These are phyloP conservation scores for Sarcophaga variegata DNA, from an alignment of 2,888 invertebrate species.

Conservation along the genomic window DNA sequence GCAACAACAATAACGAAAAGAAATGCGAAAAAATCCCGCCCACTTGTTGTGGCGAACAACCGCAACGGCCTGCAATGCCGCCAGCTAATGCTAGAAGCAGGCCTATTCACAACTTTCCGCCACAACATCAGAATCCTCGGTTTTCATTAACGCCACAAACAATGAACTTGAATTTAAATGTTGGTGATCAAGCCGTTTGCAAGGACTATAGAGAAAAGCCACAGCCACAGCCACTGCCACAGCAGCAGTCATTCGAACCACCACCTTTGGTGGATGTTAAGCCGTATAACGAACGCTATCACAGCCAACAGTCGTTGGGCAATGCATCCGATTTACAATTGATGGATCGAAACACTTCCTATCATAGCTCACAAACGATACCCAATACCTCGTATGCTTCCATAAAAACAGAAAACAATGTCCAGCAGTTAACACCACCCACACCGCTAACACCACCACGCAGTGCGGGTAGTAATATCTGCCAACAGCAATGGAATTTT, in stretches of 20 bases:
- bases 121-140: constrained; percentile 2
- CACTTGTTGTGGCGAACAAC: not conserved
- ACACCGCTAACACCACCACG: constrained; percentile 32
- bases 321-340: not conserved
- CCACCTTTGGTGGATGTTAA: constrained; percentile 44
- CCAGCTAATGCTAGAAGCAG: not conserved
- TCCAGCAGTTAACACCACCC: constrained; percentile 5
- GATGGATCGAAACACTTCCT: not conserved
- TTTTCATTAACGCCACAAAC: constrained; percentile 41
- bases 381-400: constrained; percentile 1
- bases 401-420: not conserved
- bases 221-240: not conserved
- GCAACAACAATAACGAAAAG: not conserved
- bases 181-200: not conserved
- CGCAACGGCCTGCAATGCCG: not conserved
- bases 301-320: not conserved
- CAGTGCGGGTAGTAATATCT: not conserved
- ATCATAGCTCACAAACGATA: constrained; percentile 6
- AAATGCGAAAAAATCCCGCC: not conserved
- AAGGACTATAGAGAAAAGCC: not conserved
- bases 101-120: not conserved
- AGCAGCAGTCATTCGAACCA: not conserved
- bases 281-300: constrained; percentile 40
- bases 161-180: constrained; percentile 26
- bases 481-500: constrained; percentile 19